Conservation (phyloP, 2,113 vertebrate species). For the Salminus brasiliensis region DNA sequence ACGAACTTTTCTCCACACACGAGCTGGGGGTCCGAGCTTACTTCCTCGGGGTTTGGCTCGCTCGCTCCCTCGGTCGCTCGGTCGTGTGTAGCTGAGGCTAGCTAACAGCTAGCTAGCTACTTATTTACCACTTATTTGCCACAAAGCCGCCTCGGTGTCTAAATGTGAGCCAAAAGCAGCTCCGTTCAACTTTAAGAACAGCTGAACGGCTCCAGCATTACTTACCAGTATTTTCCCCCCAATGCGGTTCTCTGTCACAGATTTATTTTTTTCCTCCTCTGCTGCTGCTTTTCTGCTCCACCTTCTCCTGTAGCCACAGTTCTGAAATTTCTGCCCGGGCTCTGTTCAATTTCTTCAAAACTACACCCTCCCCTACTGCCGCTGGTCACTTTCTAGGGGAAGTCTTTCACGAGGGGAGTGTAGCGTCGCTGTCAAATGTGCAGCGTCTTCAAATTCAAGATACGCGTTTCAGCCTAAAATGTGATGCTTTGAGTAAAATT, state of each 20-base stretch:
- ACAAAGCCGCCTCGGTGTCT: background rate
- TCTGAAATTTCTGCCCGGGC: background rate
- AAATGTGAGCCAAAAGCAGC: too few species aligned
- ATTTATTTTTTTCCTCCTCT: background rate
- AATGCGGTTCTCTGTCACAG: background rate
- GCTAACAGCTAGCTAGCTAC: background rate
- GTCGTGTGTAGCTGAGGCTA: background rate
- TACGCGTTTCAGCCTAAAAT: too few species aligned
- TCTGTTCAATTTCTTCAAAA: background rate
- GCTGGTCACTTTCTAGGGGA: background rate
- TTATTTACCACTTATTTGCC: background rate
- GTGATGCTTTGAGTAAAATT: too few species aligned
- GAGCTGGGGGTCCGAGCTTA: background rate
- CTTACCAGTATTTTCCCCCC: conserved; percentile 9
- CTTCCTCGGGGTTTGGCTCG: background rate
- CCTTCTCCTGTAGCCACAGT: background rate
- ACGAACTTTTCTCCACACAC: background rate
- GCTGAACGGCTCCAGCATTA: background rate
- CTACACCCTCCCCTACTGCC: background rate
- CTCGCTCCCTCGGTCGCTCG: conserved; percentile 21
- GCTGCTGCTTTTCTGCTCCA: background rate
- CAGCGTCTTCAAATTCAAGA: too few species aligned
- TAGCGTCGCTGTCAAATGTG: background rate
- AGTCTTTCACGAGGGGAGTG: too few species aligned
- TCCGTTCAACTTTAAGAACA: background rate